Percentiles rank a stretch among this genome's conserved stretches.
Conservation (phyloP, 2,113 vertebrate genomes). For the Coptodon rendalli region DNA sequence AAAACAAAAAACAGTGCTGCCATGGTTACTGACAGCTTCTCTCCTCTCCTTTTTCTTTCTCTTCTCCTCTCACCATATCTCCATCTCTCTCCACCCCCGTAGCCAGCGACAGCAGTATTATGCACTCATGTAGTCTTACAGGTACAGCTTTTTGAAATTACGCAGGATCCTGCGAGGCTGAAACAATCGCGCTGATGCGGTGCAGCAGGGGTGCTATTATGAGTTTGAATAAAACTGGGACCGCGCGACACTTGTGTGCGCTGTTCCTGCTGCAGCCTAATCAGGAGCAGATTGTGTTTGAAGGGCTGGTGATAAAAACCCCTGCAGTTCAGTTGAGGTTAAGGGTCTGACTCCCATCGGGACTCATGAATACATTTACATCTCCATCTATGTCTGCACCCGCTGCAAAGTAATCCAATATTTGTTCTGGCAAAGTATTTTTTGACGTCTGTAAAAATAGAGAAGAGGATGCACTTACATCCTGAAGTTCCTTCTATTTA, state of each 20-base stretch:
- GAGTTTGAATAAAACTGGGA: not conserved
- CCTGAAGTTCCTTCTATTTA: not conserved
- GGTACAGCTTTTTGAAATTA: slow-evolving; percentile 7
- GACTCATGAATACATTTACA: not conserved
- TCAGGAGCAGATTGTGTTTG: slow-evolving; percentile 30
- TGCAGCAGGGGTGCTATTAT: slow-evolving; percentile 8
- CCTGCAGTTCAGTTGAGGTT: not conserved
- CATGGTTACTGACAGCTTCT: slow-evolving; percentile 65
- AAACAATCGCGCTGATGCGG: not conserved
- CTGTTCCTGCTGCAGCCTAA: slow-evolving; percentile 15
- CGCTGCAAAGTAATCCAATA: not conserved
- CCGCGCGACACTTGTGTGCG: not conserved
- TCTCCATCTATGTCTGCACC: not conserved
- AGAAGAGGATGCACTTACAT: not conserved
- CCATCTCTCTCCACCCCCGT: not conserved
- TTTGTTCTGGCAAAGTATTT: not conserved
- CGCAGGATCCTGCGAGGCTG: not conserved
- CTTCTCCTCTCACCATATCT: not conserved
- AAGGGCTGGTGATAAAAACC: slow-evolving; percentile 6
- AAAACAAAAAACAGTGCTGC: slow-evolving; percentile 26
- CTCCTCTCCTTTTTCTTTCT: not conserved
- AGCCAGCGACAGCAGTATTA: slow-evolving; percentile 13
- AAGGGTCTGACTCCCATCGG: not conserved
- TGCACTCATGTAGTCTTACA: slow-evolving; percentile 13
- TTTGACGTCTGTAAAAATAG: not conserved